These are phyloP conservation scores for Pseudococcus viburni DNA, from an alignment of 2,888 invertebrate species.

Conservation along the genomic window DNA sequence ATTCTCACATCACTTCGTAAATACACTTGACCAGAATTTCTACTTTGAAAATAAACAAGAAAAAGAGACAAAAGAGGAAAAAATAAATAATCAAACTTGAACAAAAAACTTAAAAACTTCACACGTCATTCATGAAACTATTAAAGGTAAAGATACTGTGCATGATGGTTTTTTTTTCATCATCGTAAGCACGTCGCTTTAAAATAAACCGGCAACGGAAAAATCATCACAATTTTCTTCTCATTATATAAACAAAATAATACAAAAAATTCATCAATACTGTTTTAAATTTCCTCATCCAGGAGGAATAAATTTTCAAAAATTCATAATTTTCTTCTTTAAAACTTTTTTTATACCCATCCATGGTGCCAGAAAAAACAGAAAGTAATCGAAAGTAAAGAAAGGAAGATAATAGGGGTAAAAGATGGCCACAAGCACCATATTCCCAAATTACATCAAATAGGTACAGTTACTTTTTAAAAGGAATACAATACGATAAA, in stretches of 20 bases:
- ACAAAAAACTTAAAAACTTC: slow-evolving; percentile 27
- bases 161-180: slow-evolving; percentile 3
- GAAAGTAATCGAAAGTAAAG: background rate
- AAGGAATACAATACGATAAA: background rate
- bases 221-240: slow-evolving; percentile 17
- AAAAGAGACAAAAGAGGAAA: background rate
- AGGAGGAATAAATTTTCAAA: background rate
- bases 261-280: slow-evolving; percentile 13
- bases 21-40: background rate
- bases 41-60: slow-evolving; percentile 2
- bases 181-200: background rate
- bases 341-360: too few species aligned
- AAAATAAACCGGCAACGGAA: background rate
- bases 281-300: background rate
- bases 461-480: background rate
- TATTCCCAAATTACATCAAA: background rate
- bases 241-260: background rate
- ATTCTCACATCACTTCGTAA: background rate
- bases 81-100: slow-evolving; percentile 17
- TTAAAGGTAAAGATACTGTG: background rate
- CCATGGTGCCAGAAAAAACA: background rate
- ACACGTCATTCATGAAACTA: slow-evolving; percentile 13
- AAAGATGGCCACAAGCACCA: background rate
- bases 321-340: background rate
- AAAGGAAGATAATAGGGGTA: background rate